Evolutionary conservation across 2,797 vertebrate genomes (phyloP), one percentile per base, ranked within the genome.

Genomic region (Pogonophryne albipinna): DNA sequence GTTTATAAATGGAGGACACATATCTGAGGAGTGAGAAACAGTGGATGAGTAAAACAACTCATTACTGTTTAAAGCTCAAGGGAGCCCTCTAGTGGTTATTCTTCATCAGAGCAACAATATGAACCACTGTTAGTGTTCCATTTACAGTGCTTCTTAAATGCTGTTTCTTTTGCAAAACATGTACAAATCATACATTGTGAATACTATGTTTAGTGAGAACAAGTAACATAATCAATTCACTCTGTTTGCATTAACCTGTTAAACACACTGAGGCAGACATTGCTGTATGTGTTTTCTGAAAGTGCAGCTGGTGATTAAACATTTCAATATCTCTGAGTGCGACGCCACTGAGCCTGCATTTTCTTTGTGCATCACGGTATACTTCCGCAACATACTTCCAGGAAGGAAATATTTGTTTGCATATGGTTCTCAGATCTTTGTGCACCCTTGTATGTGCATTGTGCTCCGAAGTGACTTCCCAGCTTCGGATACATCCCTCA

Each of bases 241-340:
- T 45, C 66, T n/a, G 51, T 83, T 86, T 82, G 72, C 71, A 68
- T 83, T 53, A 80, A 77, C 47, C 52, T 83, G 75, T 85, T 71
- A 68, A 83, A 76, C 76, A 85, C 14, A 75, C 45, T 34, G 51
- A 55, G 62, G 42, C 73, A 84, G 52, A 90, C 69, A 78, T 83
- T 65, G 31, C 77, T 86, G 50, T 84, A 62, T 70, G 61, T 79
- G 49, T 85, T 88, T 82, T 86, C 70, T 79, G 44, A 93, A 92
- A 93, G 91, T 93, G 92, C 91, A 87, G 74, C 58, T 81, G 81
- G 88, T 89, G 85, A 84, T 87, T 77, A 77, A 87, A 85, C 66
- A 74, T 91, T 84, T 85, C 16, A 87, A 84, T 61, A 62, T 89
- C 73, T 85, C 77, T 80, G 75, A 62, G 76, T 80, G 75, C 60